Evolutionary conservation across 64 coral and sea anemone species (phyloP), one percentile per base, ranked within the genome.

Genomic region (Actinia equina): DNA sequence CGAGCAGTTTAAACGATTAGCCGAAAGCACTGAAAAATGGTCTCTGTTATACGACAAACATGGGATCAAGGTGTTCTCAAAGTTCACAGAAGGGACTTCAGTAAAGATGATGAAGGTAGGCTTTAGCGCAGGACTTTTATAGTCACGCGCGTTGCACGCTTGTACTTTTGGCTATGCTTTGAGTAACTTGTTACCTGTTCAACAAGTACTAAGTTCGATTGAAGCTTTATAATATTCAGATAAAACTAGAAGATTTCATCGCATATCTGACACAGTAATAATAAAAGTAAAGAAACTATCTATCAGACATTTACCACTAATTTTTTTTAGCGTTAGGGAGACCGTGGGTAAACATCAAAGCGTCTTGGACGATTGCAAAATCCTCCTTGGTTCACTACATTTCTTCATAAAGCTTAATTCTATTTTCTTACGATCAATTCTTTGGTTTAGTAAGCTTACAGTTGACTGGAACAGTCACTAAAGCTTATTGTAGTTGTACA

Each of bases 71-170:
- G 94, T 96, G 23, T 96, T 90, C 76, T 88, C 84, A 14, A 96
- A 96, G 92, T 82, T 91, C 52, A 96, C 88, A 13, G 94, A 96
- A 52, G 94, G 89, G 22, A 93, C 91, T 60, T 90, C 94, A 58
- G 89, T 96, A 44, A 96, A 93, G 53, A 92, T 96, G 78, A 93
- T 96, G 82, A 96, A 96, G 94, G 94, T 96, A 90, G 63, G 89
- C 20, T 79, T 79, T 69, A 5, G n/a, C 46, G 46, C 46, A 6
- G 19, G 62, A 16, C 7, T 12, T 65, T 74, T 41, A 2, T 74
- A 14, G 27, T 25, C 23, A 27, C 63, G 18, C 6, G n/a, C 3
- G 42, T 15, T 57, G 55, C 46, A 49, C 2, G n/a, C n/a, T 65
- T 65, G 62, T 25, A 65, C 62, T 65, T n/a, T 65, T 20, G 59